Evolutionary conservation across 2,888 invertebrate species (phyloP).

Genomic region (Fragum fragum): DNA sequence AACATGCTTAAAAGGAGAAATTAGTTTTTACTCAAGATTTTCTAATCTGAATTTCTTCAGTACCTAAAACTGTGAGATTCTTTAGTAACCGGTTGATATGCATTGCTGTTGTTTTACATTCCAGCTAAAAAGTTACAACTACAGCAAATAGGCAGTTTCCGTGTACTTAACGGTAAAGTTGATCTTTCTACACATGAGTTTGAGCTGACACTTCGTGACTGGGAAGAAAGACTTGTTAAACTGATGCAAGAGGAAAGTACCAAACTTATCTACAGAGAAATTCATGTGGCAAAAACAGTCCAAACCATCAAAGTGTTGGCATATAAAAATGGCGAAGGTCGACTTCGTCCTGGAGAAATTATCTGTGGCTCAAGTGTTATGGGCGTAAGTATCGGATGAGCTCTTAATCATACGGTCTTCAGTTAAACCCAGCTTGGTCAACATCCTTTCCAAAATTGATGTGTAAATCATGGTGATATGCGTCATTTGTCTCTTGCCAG

Average conservation of each 20-base stretch:
- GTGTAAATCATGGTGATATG: no score
- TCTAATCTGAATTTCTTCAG: no score
- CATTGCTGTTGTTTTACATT: no score
- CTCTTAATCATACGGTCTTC: no score
- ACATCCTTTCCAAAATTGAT: no score
- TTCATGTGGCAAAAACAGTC: slow-evolving; percentile 83
- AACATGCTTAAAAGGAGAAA: no score
- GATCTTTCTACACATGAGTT: slow-evolving; percentile 86
- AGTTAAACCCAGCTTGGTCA: no score
- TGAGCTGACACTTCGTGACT: slow-evolving; percentile 81
- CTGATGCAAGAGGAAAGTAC: slow-evolving; percentile 82
- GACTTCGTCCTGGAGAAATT: slow-evolving; percentile 82
- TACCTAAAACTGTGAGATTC: no score
- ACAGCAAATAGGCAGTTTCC: slow-evolving; percentile 85
- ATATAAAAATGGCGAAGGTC: slow-evolving; percentile 86
- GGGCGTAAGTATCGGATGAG: slow-evolving; percentile 85
- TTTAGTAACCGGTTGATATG: no score
- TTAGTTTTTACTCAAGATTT: no score
- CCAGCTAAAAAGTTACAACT: slow-evolving; percentile 79
- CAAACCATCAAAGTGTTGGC: slow-evolving; percentile 84
- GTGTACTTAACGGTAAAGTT: slow-evolving; percentile 86
- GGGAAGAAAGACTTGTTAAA: slow-evolving; percentile 80
- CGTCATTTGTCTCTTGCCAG: no score
- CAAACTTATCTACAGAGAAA: slow-evolving; percentile 82
- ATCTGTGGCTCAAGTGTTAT: slow-evolving; percentile 85